These are phyloP conservation scores for Merodon equestris DNA, from an alignment of 2,888 invertebrate genomes.

Conservation along the genomic window DNA sequence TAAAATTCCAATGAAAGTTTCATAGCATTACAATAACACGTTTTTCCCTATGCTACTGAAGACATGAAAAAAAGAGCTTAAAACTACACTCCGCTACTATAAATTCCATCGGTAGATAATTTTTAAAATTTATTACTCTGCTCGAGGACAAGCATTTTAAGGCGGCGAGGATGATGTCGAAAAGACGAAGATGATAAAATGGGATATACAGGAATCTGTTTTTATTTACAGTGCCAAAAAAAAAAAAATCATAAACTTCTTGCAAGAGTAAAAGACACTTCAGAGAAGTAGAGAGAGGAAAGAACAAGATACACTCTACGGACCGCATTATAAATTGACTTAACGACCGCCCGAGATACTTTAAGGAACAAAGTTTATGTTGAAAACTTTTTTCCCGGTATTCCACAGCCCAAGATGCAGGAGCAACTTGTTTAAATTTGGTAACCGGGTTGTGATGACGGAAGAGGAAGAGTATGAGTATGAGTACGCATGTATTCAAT, in stretches of 20 bases:
- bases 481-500: too few relatives aligned
- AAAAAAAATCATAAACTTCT: conserved; percentile 26
- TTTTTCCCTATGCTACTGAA: too few relatives aligned
- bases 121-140: too few relatives aligned
- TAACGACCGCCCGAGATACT: conserved; percentile 29
- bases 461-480: too few relatives aligned
- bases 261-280: neutral
- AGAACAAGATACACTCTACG: conserved; percentile 8
- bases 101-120: too few relatives aligned
- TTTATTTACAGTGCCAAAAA: conserved; percentile 1
- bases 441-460: conserved; percentile 14
- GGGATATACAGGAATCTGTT: neutral
- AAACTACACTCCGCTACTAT: too few relatives aligned
- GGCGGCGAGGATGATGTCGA: too few relatives aligned
- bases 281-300: neutral
- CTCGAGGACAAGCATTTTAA: too few relatives aligned
- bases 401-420: neutral
- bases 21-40: too few relatives aligned
- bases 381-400: conserved; percentile 11
- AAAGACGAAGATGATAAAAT: too few relatives aligned
- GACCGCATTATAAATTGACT: conserved; percentile 22
- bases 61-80: too few relatives aligned
- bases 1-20: too few relatives aligned
- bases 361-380: conserved; percentile 15
- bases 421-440: neutral